Percentiles rank a stretch among this genome's conserved stretches.
These are phyloP conservation scores for Lycia hirtaria DNA, from an alignment of 2,888 invertebrate genomes.

Conservation along the genomic window DNA sequence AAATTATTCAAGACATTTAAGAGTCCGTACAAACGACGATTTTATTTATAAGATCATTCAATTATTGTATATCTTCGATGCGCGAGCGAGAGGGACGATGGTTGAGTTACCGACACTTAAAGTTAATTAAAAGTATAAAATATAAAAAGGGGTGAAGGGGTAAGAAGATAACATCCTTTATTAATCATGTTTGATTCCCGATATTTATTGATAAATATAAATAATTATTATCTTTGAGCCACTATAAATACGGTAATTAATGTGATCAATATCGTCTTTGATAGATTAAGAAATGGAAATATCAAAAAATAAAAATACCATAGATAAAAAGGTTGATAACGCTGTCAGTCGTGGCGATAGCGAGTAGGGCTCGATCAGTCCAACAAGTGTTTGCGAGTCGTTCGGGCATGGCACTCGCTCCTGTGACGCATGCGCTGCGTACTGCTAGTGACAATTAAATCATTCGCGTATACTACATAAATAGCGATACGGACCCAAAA, in stretches of 20 bases:
- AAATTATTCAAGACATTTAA: too few relatives aligned
- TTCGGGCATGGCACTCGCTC: background rate
- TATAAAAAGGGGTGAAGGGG: background rate
- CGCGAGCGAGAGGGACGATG: too few relatives aligned
- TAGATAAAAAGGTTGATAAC: slow-evolving; percentile 8
- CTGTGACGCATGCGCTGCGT: background rate
- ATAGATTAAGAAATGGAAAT: background rate
- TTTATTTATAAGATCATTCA: too few relatives aligned
- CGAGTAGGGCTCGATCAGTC: background rate
- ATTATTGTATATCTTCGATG: too few relatives aligned
- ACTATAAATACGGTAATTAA: slow-evolving; percentile 7
- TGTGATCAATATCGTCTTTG: slow-evolving; percentile 6
- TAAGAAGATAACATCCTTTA: background rate
- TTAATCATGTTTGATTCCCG: background rate
- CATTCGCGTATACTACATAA: background rate
- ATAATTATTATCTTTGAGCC: background rate
- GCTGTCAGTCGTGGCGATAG: background rate
- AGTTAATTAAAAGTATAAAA: too few relatives aligned
- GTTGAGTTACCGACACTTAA: too few relatives aligned
- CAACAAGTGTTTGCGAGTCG: background rate
- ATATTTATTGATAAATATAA: background rate
- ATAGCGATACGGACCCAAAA: background rate
- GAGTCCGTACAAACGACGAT: too few relatives aligned
- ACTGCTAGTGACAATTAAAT: slow-evolving; percentile 4
- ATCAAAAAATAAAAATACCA: background rate